Base-by-base conservation (phyloP, 2,113 vertebrate genomes). In the Psilopsiagon aurifrons region DNA sequence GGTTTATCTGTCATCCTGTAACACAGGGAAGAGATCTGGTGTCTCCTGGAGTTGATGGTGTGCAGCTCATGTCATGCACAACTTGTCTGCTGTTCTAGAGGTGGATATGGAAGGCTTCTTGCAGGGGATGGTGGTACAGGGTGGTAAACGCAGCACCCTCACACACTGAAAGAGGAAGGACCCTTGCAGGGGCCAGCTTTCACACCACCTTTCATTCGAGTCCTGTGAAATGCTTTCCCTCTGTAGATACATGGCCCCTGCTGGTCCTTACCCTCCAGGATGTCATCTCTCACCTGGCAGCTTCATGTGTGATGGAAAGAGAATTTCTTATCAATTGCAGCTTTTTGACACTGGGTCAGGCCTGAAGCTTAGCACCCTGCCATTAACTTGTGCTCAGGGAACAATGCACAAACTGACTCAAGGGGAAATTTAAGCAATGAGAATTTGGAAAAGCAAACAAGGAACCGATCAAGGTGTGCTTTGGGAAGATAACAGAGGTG, bases 101-200 rank as follows among this genome's bases (percentile, higher is more conserved):
- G 20, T 23, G 57, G 57, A 20, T n/a, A 23, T n/a, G 57, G 33
- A 59, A 59, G 20, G 57, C 33, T 59, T 59, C 33, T 24, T 59
- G 57, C 22, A 59, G 33, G 33, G 57, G 13, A 4, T 8, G 27
- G 23, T 41, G 27, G 18, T 17, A 5, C 37, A 63, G 9, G n/a
- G 9, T 11, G 73, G 28, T 39, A 37, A 59, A 20, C 13, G 10
- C 2, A 44, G 51, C 46, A 19, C 25, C 62, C 15, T 47, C 35
- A 11, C 2, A 0, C 55, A 1, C 37, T 25, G 60, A 17, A 69
- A 37, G 62, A 35, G 39, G 31, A 63, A 85, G 39, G 63, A 93
- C 27, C 35, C 46, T 86, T 0, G 0, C 0, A 44, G 28, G 16
- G 29, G 13, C 16, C 49, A 35, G 64, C 23, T 67, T 66, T 59